Percentiles rank a stretch among this genome's conserved stretches.
These are phyloP conservation scores for Mesitornis unicolor DNA, from an alignment of 2,113 vertebrate species.

Conservation along the genomic window DNA sequence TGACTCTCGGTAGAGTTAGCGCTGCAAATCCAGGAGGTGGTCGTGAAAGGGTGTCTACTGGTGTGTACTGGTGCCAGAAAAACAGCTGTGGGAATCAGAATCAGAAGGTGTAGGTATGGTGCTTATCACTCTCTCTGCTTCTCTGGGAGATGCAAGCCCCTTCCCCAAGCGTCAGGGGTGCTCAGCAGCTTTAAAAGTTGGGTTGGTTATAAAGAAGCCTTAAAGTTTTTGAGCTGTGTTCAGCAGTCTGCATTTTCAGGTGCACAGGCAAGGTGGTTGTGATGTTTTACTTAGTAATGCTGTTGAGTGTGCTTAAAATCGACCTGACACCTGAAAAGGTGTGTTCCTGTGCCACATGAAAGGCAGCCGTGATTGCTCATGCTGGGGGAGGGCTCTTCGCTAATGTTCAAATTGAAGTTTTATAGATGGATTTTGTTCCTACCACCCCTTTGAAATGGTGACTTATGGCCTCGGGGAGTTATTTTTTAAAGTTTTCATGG, in stretches of 20 bases:
- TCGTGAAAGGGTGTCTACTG: rapidly evolving
- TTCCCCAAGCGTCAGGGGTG: not conserved
- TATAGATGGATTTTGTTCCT: slow-evolving; percentile 22
- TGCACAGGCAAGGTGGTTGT: not conserved
- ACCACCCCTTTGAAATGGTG: slow-evolving; percentile 43
- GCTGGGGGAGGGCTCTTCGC: not conserved
- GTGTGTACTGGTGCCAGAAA: not conserved
- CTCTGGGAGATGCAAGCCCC: rapidly evolving
- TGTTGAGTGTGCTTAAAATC: not conserved
- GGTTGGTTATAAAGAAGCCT: not conserved
- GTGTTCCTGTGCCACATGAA: slow-evolving; percentile 36
- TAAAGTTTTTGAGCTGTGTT: rapidly evolving
- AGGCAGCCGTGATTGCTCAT: not conserved
- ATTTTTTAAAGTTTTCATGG: not conserved
- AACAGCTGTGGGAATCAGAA: rapidly evolving
- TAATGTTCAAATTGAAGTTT: slow-evolving; percentile 12
- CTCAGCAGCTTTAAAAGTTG: not conserved
- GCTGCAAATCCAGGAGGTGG: not conserved
- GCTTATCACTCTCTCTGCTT: rapidly evolving
- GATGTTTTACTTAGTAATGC: not conserved
- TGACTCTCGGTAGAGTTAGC: not conserved
- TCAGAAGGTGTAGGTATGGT: not conserved
- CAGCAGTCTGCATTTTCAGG: not conserved
- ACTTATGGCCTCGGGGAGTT: not conserved
- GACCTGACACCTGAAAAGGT: not conserved